Conservation (phyloP, 2,113 vertebrate genomes). For the Phylloscopus whistleri region DNA sequence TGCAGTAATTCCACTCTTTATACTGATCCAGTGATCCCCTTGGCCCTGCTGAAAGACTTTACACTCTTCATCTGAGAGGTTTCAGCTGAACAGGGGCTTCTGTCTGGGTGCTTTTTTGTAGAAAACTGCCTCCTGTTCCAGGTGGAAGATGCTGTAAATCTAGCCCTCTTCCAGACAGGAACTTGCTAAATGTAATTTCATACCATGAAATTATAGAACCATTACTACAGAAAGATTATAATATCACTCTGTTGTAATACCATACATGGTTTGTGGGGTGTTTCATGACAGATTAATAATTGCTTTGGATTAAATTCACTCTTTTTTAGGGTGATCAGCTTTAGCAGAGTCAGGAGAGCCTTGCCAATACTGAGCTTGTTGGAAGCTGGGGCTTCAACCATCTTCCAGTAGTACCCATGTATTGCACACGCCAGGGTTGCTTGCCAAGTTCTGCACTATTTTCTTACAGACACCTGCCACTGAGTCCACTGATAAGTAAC, state of each 20-base stretch:
- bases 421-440: fast-evolving
- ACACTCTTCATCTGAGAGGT: neutral
- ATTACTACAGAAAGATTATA: neutral
- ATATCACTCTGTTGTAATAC: neutral
- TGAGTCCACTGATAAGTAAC: neutral
- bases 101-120: neutral
- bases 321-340: neutral
- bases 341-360: neutral
- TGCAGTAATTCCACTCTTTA: neutral
- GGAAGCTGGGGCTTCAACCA: neutral
- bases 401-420: neutral
- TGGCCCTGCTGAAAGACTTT: neutral
- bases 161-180: neutral
- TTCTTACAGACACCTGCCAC: neutral
- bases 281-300: neutral
- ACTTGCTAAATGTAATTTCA: neutral
- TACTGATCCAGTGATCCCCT: neutral
- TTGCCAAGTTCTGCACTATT: neutral
- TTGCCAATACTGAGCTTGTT: neutral
- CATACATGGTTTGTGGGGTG: neutral
- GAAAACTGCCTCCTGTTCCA: neutral
- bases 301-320: neutral
- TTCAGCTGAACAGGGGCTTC: neutral
- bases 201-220: neutral
- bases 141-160: neutral